Conservation (phyloP, 2,113 vertebrate species). For the Terrapene triunguis region DNA sequence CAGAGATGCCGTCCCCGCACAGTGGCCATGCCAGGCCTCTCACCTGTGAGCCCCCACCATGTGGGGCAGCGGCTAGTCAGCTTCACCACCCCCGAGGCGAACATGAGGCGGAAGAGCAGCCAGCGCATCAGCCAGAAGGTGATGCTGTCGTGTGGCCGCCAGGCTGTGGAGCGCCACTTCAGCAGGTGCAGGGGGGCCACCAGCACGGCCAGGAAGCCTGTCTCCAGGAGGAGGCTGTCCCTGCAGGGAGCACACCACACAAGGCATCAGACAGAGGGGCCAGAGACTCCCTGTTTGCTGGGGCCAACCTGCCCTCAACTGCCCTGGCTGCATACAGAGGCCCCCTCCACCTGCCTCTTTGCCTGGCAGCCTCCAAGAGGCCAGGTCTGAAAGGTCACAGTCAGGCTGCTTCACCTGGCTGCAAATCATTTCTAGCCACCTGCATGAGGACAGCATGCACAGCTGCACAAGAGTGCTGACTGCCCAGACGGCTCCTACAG, state of each 20-base stretch:
- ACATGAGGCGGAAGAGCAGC: conserved; percentile 97
- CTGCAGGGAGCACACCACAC: conserved; percentile 61
- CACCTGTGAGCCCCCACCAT: conserved; percentile 97
- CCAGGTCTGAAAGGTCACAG: no score
- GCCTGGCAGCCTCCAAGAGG: no score
- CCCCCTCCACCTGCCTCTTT: no score
- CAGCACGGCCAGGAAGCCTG: conserved; percentile 89
- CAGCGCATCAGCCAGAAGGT: conserved; percentile 93
- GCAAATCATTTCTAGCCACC: neutral
- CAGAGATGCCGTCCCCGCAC: fast-evolving
- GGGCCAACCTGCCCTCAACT: fast-evolving
- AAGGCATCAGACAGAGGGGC: no score
- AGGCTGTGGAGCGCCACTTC: conserved; percentile 18
- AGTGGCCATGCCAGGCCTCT: fast-evolving
- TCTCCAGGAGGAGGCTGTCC: conserved; percentile 93
- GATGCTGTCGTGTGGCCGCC: conserved; percentile 80
- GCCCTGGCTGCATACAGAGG: no score
- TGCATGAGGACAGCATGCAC: neutral
- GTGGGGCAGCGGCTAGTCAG: conserved; percentile 94
- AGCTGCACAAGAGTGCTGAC: no score
- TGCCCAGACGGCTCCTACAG: fast-evolving
- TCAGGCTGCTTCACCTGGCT: no score
- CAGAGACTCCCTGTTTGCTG: no score
- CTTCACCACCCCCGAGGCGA: conserved; percentile 94
- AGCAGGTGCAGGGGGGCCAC: conserved; percentile 86